Evolutionary conservation across 2,113 vertebrate genomes (phyloP).

Genomic region (Chiloscyllium plagiosum): DNA sequence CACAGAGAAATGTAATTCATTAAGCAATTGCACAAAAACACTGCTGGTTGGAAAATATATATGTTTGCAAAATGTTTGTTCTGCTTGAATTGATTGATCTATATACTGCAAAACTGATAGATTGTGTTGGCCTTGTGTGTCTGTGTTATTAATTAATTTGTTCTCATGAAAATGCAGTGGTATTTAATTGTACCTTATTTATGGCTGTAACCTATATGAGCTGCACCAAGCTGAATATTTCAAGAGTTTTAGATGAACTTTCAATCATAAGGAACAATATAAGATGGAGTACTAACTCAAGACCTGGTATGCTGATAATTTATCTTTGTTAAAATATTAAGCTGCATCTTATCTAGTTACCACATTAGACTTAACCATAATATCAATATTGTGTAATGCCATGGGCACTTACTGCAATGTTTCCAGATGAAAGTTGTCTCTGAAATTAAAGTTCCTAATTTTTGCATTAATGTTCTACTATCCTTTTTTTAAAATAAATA

Average conservation of each 20-base stretch:
- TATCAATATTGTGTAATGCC: slow-evolving; percentile 19
- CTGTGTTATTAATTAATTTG: not conserved
- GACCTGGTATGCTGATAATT: not conserved
- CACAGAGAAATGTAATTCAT: not conserved
- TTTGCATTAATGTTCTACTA: not conserved
- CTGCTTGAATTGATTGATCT: not conserved
- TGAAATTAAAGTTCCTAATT: not conserved
- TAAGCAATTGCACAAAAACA: not conserved
- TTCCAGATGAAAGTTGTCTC: not conserved
- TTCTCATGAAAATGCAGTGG: not conserved
- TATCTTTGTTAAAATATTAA: not conserved
- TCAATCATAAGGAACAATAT: not conserved
- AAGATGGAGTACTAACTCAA: not conserved
- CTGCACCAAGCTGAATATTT: not conserved
- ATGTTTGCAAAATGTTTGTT: not conserved
- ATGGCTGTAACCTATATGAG: not conserved
- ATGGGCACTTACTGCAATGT: not conserved
- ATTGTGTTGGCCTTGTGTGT: not conserved
- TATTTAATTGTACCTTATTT: not conserved
- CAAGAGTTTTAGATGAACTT: not conserved
- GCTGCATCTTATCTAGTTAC: not conserved
- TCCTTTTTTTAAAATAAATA: not conserved
- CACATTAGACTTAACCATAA: not conserved
- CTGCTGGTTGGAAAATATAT: not conserved
- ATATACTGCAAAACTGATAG: not conserved